phyloP scores from a whole-genome alignment of 2,797 vertebrate genomes.

The Perodicticus potto region DNA sequence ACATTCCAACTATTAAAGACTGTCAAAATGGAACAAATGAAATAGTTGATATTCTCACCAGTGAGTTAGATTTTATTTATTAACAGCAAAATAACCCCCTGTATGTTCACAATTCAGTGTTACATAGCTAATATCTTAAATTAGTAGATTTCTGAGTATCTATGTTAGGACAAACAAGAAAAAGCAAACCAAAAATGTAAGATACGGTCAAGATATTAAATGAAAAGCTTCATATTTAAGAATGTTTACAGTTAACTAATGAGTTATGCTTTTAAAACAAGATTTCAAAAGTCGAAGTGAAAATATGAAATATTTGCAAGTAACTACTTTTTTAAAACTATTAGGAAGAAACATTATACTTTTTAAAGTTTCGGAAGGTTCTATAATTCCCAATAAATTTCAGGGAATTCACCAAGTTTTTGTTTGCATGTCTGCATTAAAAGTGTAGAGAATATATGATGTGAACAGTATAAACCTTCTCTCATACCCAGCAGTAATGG shows the following conservation, averaged over 20 bases:
- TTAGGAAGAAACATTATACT: neutral
- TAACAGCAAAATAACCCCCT: neutral
- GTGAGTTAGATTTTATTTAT: neutral
- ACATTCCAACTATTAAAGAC: neutral
- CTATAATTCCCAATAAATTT: neutral
- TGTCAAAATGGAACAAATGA: neutral
- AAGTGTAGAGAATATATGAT: conserved; percentile 26
- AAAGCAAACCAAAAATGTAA: neutral
- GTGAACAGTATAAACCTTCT: neutral
- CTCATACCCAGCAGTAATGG: neutral
- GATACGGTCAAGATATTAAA: neutral
- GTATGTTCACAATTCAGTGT: neutral
- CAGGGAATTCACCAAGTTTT: neutral
- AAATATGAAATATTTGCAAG: neutral
- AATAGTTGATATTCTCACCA: neutral
- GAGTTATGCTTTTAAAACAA: neutral
- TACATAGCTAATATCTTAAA: neutral
- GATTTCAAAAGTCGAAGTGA: neutral
- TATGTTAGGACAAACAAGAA: neutral
- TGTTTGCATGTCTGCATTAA: conserved; percentile 20
- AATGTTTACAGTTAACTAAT: neutral
- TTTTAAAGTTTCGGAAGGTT: neutral
- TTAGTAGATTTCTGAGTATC: neutral
- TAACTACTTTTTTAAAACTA: neutral
- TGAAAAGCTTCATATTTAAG: neutral